Percentiles rank a stretch among this genome's conserved stretches.
Evolutionary conservation across 1,140 invertebrate species (phyloP).

Genomic region (Zaprionus ghesquierei): DNA sequence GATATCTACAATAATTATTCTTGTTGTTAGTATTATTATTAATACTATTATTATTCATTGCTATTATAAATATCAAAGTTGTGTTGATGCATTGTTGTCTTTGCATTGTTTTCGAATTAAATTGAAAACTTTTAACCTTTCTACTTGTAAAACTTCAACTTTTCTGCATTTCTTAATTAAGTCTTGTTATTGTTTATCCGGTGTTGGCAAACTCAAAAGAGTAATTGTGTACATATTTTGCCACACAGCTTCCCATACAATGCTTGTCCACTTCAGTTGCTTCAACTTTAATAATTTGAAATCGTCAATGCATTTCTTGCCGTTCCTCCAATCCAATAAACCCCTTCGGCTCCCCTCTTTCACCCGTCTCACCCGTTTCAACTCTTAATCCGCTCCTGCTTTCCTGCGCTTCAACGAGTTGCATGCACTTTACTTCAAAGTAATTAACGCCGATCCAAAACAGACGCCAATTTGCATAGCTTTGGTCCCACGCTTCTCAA

Average conservation of each 20-base stretch:
- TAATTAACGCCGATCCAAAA: slow-evolving; percentile 80
- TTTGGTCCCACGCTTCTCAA: slow-evolving; percentile 37
- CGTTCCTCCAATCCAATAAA: slow-evolving; percentile 28
- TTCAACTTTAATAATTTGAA: slow-evolving; percentile 44
- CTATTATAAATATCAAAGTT: too few species aligned
- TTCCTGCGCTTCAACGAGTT: slow-evolving; percentile 29
- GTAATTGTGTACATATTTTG: neutral
- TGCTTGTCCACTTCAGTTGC: slow-evolving; percentile 2
- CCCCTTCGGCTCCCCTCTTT: neutral
- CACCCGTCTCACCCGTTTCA: neutral
- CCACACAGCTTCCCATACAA: neutral
- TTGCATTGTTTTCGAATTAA: too few species aligned
- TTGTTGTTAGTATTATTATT: too few species aligned
- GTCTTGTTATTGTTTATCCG: neutral
- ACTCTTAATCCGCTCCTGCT: slow-evolving; percentile 27
- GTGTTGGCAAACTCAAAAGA: neutral
- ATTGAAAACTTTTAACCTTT: too few species aligned
- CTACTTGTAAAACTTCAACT: too few species aligned
- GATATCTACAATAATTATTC: too few species aligned
- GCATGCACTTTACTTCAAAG: slow-evolving; percentile 73
- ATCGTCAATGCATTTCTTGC: slow-evolving; percentile 60
- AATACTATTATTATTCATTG: too few species aligned
- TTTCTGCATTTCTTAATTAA: neutral
- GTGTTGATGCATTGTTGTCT: too few species aligned
- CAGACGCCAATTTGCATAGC: slow-evolving; percentile 78